Conservation (phyloP, 2,888 invertebrate species). For the Yponomeuta sedellus region DNA sequence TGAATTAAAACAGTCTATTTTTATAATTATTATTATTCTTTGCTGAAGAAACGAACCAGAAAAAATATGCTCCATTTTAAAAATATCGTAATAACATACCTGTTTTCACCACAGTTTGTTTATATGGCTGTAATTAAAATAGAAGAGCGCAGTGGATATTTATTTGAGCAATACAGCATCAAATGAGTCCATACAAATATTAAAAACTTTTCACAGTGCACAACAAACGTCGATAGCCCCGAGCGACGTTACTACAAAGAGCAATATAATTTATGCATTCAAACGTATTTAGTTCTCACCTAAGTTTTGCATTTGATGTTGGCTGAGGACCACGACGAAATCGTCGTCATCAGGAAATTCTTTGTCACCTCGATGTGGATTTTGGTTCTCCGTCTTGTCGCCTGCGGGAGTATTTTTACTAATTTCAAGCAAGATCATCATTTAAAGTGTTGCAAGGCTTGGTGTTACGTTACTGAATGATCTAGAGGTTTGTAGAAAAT, state of each 20-base stretch:
- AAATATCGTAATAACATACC: neutral
- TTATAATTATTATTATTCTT: too few relatives aligned
- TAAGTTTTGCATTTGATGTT: conserved; percentile 61
- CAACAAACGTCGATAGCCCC: too few relatives aligned
- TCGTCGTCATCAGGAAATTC: conserved; percentile 39
- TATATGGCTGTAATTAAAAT: neutral
- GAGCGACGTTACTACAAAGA: too few relatives aligned
- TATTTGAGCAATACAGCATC: neutral
- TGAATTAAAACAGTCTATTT: too few relatives aligned
- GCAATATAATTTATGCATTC: too few relatives aligned
- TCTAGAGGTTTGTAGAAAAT: too few relatives aligned
- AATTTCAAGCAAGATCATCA: too few relatives aligned
- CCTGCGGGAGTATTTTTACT: neutral
- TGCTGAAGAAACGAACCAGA: too few relatives aligned
- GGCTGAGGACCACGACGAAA: conserved; percentile 51
- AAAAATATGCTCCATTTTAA: neutral
- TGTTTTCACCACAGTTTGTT: neutral
- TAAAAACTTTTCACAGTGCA: too few relatives aligned
- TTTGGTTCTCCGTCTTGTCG: neutral
- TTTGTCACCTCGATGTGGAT: conserved; percentile 25
- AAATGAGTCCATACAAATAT: neutral
- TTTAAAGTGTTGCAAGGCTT: too few relatives aligned
- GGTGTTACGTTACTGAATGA: too few relatives aligned
- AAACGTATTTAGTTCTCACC: conserved; percentile 32
- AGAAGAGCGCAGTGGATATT: neutral